Evolutionary conservation across 2,888 invertebrate genomes (phyloP).

Genomic region (Antitype chi): DNA sequence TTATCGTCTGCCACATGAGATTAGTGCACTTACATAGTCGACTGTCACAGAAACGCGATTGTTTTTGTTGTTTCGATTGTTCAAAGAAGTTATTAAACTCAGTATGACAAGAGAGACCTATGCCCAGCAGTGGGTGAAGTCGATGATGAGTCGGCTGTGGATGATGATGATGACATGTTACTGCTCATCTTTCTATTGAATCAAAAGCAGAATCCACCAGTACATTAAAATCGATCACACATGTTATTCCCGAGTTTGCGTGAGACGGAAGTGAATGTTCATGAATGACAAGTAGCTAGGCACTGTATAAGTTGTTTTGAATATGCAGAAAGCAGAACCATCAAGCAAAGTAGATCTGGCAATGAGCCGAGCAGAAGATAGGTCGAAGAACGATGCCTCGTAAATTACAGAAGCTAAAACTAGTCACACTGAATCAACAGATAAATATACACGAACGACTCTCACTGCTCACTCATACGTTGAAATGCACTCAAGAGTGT

Average conservation of each 20-base stretch:
- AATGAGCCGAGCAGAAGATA: conserved; percentile 9
- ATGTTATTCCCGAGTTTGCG: conserved; percentile 7
- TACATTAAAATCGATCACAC: conserved; percentile 13
- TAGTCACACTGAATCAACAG: conserved; percentile 48
- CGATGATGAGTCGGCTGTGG: too few species aligned
- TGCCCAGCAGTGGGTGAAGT: too few species aligned
- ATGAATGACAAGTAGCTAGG: conserved; percentile 17
- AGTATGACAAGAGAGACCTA: not conserved
- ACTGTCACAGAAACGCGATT: conserved; percentile 11
- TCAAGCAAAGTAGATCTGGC: conserved; percentile 38
- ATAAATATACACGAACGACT: conserved; percentile 38
- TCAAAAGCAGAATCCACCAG: conserved; percentile 2
- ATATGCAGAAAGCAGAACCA: conserved; percentile 12
- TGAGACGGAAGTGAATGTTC: conserved; percentile 5
- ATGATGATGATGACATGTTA: not conserved
- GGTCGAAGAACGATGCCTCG: conserved; percentile 24
- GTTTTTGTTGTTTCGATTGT: conserved; percentile 5
- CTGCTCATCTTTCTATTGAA: not conserved
- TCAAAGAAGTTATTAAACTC: conserved; percentile 7
- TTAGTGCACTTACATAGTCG: conserved; percentile 28
- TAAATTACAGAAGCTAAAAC: conserved; percentile 55
- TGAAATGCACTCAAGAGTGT: conserved; percentile 24
- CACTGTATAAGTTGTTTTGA: conserved; percentile 13
- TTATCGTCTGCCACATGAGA: conserved; percentile 42
- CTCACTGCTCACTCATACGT: conserved; percentile 20